Base-by-base conservation (phyloP, 2,113 vertebrate genomes). In the Craseonycteris thonglongyai region DNA sequence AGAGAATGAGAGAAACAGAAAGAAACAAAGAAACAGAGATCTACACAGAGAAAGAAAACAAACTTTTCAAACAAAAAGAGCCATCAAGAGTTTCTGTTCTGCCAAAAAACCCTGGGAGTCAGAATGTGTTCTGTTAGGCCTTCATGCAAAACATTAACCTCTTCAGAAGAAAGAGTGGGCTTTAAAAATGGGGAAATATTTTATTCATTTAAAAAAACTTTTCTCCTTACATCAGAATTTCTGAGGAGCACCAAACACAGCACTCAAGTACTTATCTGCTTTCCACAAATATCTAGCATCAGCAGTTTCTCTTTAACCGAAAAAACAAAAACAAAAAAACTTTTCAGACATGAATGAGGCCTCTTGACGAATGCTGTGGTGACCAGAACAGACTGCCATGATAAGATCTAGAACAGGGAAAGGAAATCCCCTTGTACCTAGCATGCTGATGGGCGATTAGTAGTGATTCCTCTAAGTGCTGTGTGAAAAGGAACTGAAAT, bases 41-140 rank as follows among this genome's bases (percentile, higher is more conserved):
- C 9, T 28, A 40, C 12, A 9, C 12, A 38, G 80, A 30, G 68
- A 66, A 82, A 28, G 49, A 56, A 88, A 75, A 78, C 1, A 68
- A 91, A 45, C 38, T 3, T 5, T 66, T 58, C 30, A 42, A 35
- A 89, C 28, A 28, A 72, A 76, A 80, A 66, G 51, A 72, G 33
- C 69, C 63, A 4, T 26, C 65, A 42, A 42, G 91, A 38, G 76
- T 86, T 90, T 54, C 69, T 28, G 26, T 90, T 59, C 58, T 89
- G 95, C 82, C 95, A 81, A 89, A 69, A 88, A 42, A 30, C 33
- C 81, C 71, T 38, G 63, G 65, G 83, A 89, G 83, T 92, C 65
- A 75, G 74, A 56, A 28, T 16, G 51, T 69, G 71, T 58, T 72
- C 42, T 84, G 84, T 56, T 63, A 59, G 72, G n/a, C 19, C n/a